A percentile compares a stretch with the other conserved stretches of the same genome.
Conservation (phyloP, 2,888 invertebrate species). For the Tineola bisselliella region DNA sequence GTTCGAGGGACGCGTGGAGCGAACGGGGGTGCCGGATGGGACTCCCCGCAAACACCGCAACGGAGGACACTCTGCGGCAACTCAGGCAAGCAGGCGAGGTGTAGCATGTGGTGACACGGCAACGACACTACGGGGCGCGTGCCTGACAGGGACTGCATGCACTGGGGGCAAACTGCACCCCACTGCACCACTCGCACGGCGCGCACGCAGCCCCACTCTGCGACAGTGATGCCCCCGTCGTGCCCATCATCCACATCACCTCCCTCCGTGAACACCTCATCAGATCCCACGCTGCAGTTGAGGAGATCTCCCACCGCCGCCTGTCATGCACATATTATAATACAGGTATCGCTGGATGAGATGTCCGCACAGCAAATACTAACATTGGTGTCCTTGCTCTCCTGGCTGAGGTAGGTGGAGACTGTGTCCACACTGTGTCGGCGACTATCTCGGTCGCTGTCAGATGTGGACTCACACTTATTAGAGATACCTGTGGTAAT, state of each 20-base stretch:
- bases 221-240: neutral
- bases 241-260: neutral
- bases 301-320: conserved; percentile 73
- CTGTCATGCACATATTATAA: conserved; percentile 21
- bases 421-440: conserved; percentile 88
- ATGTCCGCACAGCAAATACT: neutral
- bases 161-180: conserved; percentile 78
- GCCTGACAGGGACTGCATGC: conserved; percentile 72
- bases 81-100: conserved; percentile 79
- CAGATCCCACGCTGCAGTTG: conserved; percentile 77
- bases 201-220: conserved; percentile 57
- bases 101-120: conserved; percentile 82
- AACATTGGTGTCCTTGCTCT: conserved; percentile 70
- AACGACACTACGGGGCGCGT: conserved; percentile 73
- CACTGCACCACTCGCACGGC: conserved; percentile 73
- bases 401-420: conserved; percentile 88
- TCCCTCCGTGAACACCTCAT: conserved; percentile 70
- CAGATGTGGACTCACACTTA: conserved; percentile 35
- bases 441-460: conserved; percentile 74
- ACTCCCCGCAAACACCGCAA: neutral
- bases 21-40: conserved; percentile 69
- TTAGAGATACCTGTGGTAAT: no score
- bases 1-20: conserved; percentile 84
- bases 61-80: conserved; percentile 33
- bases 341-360: neutral